phyloP scores from a whole-genome alignment of 2,888 invertebrate genomes.

The Margaritifera margaritifera region DNA sequence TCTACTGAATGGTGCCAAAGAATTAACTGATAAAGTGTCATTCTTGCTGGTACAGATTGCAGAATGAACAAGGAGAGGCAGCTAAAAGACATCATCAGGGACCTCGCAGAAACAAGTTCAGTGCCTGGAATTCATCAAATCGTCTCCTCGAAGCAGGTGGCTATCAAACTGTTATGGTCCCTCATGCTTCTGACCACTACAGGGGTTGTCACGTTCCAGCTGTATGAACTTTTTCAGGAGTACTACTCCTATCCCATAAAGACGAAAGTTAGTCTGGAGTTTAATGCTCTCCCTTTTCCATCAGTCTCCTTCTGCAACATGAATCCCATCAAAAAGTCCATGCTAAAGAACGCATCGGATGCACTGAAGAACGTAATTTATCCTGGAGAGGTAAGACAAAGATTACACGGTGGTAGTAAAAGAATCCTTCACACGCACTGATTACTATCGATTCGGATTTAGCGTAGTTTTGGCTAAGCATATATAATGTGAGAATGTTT shows the following conservation, averaged over 20 bases:
- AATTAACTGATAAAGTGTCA: too few relatives aligned
- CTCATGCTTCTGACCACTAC: slow-evolving; percentile 29
- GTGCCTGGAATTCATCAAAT: slow-evolving; percentile 33
- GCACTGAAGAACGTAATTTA: slow-evolving; percentile 19
- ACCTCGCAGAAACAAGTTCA: slow-evolving; percentile 28
- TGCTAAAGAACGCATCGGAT: slow-evolving; percentile 7
- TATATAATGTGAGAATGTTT: too few relatives aligned
- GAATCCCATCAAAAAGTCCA: slow-evolving; percentile 41
- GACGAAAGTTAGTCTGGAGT: slow-evolving; percentile 41
- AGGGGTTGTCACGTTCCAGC: slow-evolving; percentile 27
- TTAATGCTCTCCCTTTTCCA: slow-evolving; percentile 44
- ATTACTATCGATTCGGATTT: not conserved
- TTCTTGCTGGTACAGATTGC: not conserved
- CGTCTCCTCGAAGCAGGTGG: slow-evolving; percentile 17
- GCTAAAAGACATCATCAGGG: slow-evolving; percentile 13
- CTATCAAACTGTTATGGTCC: slow-evolving; percentile 35
- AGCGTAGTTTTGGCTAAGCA: too few relatives aligned
- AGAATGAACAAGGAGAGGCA: not conserved
- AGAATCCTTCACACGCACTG: not conserved
- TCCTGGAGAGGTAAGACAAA: slow-evolving; percentile 13
- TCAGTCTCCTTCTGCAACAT: slow-evolving; percentile 55
- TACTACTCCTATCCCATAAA: slow-evolving; percentile 39
- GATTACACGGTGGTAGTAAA: not conserved
- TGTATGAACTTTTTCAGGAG: slow-evolving; percentile 19
- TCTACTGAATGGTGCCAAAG: too few relatives aligned